These are phyloP conservation scores for Dendrocincla tyrannina DNA, from an alignment of 2,797 vertebrate genomes.

Conservation along the genomic window DNA sequence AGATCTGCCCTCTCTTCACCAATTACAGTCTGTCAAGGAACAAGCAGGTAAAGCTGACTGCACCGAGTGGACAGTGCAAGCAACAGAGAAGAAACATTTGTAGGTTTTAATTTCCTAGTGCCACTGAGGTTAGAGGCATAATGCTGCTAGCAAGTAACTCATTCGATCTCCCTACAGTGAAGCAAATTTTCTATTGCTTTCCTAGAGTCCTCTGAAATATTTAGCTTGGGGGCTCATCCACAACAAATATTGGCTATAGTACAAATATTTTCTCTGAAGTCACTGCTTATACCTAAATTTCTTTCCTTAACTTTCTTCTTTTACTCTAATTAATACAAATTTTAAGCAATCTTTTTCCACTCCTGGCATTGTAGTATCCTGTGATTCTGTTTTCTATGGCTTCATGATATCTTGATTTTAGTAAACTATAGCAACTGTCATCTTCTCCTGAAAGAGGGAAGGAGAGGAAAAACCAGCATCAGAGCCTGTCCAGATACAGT, in stretches of 20 bases:
- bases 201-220: background rate
- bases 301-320: background rate
- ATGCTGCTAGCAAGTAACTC: background rate
- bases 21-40: background rate
- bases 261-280: background rate
- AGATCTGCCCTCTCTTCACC: background rate
- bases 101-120: background rate
- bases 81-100: background rate
- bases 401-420: background rate
- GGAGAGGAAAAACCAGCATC: background rate
- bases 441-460: background rate
- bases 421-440: background rate
- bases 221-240: background rate
- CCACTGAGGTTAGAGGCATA: background rate
- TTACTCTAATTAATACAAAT: background rate
- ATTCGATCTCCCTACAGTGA: background rate
- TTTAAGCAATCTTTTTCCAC: background rate
- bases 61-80: background rate
- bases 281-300: background rate
- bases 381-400: background rate
- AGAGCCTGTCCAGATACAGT: background rate
- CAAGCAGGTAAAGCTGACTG: background rate
- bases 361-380: background rate
- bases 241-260: background rate
- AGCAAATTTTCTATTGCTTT: background rate